These are phyloP conservation scores for Spisula subtruncata DNA, from an alignment of 2,888 invertebrate genomes.

Conservation along the genomic window DNA sequence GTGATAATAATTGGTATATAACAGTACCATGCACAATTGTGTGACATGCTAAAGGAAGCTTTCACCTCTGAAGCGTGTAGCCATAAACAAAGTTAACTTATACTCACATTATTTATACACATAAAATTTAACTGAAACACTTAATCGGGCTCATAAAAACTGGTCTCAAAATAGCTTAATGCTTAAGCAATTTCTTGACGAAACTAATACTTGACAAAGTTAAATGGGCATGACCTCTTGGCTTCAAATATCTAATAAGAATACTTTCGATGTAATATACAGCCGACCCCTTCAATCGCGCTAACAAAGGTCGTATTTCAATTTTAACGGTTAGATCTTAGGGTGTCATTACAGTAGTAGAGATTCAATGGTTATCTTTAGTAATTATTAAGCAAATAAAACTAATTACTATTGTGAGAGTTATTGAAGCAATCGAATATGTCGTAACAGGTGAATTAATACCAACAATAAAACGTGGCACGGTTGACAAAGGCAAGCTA, in stretches of 20 bases:
- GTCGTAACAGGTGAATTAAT: not conserved
- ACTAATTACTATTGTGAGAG: constrained; percentile 24
- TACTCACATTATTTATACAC: not conserved
- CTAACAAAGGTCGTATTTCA: constrained; percentile 7
- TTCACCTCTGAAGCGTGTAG: not conserved
- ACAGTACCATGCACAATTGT: too few species aligned
- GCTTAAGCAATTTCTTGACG: not conserved
- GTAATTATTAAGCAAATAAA: constrained; percentile 18
- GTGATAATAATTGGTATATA: too few species aligned
- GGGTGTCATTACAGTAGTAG: not conserved
- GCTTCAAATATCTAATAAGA: not conserved
- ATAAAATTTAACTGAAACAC: not conserved
- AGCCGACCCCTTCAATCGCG: not conserved
- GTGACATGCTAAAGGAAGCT: too few species aligned
- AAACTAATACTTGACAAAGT: not conserved
- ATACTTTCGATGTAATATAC: not conserved
- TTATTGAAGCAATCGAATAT: not conserved
- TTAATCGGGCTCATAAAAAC: not conserved
- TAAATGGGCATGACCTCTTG: constrained; percentile 25
- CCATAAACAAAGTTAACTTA: not conserved
- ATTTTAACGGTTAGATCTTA: constrained; percentile 12
- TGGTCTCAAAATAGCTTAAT: constrained; percentile 15
- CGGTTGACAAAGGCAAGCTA: not conserved
- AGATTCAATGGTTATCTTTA: not conserved
- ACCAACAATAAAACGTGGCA: not conserved